Percentiles rank a stretch among this genome's conserved stretches.
Conservation (phyloP, 2,888 invertebrate species). For the Tinea pellionella region DNA sequence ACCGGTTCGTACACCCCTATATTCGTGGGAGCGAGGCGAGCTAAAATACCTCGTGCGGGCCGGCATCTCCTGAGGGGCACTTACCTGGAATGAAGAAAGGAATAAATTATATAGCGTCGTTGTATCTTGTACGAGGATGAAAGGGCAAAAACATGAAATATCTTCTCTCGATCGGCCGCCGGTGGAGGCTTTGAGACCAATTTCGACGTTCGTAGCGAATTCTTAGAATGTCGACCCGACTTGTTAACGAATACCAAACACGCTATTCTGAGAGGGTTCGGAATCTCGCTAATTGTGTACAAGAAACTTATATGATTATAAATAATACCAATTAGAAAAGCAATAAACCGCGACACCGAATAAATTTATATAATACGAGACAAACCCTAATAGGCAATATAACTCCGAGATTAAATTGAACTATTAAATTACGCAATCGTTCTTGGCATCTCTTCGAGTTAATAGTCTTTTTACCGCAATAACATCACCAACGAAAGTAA, state of each 20-base stretch:
- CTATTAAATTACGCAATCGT: constrained; percentile 15
- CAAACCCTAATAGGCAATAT: not conserved
- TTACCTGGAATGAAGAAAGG: constrained; percentile 32
- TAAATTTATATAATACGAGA: not conserved
- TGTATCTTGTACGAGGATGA: constrained; percentile 31
- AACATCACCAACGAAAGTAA: constrained; percentile 23
- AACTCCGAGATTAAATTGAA: not conserved
- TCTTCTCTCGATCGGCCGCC: constrained; percentile 31
- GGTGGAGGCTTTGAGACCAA: constrained; percentile 2
- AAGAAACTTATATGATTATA: not conserved
- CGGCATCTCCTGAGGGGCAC: constrained; percentile 27
- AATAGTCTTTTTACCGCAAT: constrained; percentile 15
- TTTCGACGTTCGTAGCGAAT: constrained; percentile 24
- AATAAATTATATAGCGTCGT: constrained; percentile 28
- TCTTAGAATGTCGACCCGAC: constrained; percentile 28
- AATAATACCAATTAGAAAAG: constrained; percentile 4
- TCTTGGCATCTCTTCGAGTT: constrained; percentile 14
- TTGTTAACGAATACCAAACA: constrained; percentile 28
- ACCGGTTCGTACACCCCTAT: constrained; percentile 35
- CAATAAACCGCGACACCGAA: not conserved
- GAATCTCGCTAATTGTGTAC: not conserved
- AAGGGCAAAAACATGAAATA: constrained; percentile 35
- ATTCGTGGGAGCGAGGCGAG: constrained; percentile 38
- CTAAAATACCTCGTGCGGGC: constrained; percentile 25
- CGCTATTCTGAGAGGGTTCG: constrained; percentile 20